Evolutionary conservation across 2,888 invertebrate species (phyloP), one percentile per base, ranked within the genome.

Genomic region (Embidobia sp.): DNA sequence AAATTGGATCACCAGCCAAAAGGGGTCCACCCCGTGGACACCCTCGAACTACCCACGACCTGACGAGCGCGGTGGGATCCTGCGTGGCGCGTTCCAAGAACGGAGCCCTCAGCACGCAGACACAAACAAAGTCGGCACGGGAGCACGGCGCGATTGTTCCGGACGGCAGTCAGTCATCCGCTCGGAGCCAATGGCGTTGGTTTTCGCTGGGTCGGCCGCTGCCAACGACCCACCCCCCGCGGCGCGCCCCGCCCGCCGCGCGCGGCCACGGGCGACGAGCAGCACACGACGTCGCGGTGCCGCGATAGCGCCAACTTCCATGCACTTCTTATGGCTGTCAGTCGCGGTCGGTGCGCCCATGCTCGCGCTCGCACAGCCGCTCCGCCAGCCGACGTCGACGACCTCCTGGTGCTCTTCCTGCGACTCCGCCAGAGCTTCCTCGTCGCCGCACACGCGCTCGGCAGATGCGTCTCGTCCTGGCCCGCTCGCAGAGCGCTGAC

Each of bases 291-390:
- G 27, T 13, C 19, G 53, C 27, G 7, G 5, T 31, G n/a, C 10
- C 37, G 44, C 55, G 37, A 10, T 64, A 35, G 48, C 67, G 82
- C 42, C 77, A 80, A 81, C 79, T 81, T 82, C 82, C 84, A 84
- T 83, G 83, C 83, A 78, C 73, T 81, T 80, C 79, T 83, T 80
- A 85, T 82, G 86, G 85, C 81, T 84, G 83, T 84, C 84, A 85
- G 87, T 86, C 82, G 84, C 81, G 75, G 76, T 85, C 81, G 80
- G 85, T 82, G 80, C 85, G 85, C 64, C 79, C 79, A 79, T 78
- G 83, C 77, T 79, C 81, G 77, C 78, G 83, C 78, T 79, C 81
- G 77, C 76, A 81, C 82, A 79, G 80, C 67, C 46, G 75, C 70
- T 67, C 53, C 67, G 10, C 51, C 61, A n/a, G 59, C 53, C 26